Percentiles rank a stretch among this genome's conserved stretches.
Conservation (phyloP, 37 sponge, comb jelly and placozoan species). For the Lycopodina hypogea region DNA sequence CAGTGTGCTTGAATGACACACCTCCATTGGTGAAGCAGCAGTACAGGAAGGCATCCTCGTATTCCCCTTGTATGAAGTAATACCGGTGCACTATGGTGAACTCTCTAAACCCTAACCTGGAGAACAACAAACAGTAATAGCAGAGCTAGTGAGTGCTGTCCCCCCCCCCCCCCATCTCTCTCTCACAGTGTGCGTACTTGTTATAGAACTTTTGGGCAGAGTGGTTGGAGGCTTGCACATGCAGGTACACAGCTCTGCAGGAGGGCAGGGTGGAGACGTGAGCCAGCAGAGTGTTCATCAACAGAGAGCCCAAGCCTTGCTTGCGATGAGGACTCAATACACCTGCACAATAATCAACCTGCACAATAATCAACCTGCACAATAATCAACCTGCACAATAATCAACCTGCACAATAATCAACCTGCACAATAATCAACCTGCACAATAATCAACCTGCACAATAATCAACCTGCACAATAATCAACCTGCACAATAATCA, state of each 20-base stretch:
- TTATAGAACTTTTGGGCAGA: slow-evolving; percentile 8
- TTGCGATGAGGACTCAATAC: slow-evolving; percentile 17
- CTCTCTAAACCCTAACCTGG: slow-evolving; percentile 2
- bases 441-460: no score
- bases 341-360: background rate
- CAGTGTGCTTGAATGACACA: slow-evolving; percentile 7
- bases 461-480: no score
- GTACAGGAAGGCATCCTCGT: slow-evolving; percentile 29
- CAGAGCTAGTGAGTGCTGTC: no score
- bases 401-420: no score
- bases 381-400: no score
- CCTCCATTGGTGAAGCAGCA: slow-evolving; percentile 25
- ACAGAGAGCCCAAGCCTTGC: slow-evolving; percentile 15
- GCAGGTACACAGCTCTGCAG: slow-evolving; percentile 22
- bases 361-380: no score
- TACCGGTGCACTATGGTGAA: background rate
- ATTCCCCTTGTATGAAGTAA: slow-evolving; percentile 6
- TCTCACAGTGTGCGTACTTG: slow-evolving; percentile 4
- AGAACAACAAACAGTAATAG: no score
- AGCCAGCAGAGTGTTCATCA: slow-evolving; percentile 26
- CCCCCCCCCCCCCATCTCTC: no score
- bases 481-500: no score
- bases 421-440: no score
- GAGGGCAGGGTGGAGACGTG: slow-evolving; percentile 24
- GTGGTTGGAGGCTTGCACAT: slow-evolving; percentile 36